phyloP scores from a whole-genome alignment of 2,888 invertebrate genomes.

The Macrosoma leucophasiata region DNA sequence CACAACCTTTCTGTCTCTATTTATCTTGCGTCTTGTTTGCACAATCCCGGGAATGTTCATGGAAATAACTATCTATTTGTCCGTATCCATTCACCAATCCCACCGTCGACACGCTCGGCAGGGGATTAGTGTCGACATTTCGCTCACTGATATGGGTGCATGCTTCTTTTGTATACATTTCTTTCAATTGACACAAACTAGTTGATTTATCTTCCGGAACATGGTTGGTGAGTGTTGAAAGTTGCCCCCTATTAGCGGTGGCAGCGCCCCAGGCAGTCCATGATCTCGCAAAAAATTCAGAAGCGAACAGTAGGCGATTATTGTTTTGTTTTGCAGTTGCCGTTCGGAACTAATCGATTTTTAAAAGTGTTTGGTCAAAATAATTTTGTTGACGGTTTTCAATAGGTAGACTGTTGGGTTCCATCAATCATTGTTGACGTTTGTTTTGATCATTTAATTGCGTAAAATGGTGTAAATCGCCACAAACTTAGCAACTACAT shows the following conservation, averaged over 20 bases:
- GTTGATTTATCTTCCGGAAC: conserved; percentile 17
- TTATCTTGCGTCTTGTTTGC: conserved; percentile 50
- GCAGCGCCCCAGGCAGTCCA: conserved; percentile 35
- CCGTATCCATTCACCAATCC: conserved; percentile 59
- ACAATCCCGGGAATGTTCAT: conserved; percentile 48
- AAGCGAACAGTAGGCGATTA: conserved; percentile 42
- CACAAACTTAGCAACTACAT: no score
- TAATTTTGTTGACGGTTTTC: no score
- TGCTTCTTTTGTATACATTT: conserved; percentile 22
- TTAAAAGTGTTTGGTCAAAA: conserved; percentile 29
- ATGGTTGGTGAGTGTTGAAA: conserved; percentile 40
- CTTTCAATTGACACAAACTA: conserved; percentile 13
- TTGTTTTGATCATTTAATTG: conserved; percentile 9
- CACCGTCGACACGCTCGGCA: conserved; percentile 33
- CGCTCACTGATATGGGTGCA: conserved; percentile 36
- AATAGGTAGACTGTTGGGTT: conserved; percentile 11
- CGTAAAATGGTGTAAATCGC: conserved; percentile 7
- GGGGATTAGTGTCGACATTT: conserved; percentile 39
- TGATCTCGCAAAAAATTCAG: conserved; percentile 38
- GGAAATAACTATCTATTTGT: conserved; percentile 61
- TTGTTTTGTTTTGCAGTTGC: conserved; percentile 44
- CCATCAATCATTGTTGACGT: conserved; percentile 14
- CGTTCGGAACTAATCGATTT: conserved; percentile 38
- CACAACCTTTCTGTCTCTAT: conserved; percentile 42
- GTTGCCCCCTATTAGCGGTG: conserved; percentile 43